Evolutionary conservation across 2,888 invertebrate genomes (phyloP).

Genomic region (Acronicta psi): DNA sequence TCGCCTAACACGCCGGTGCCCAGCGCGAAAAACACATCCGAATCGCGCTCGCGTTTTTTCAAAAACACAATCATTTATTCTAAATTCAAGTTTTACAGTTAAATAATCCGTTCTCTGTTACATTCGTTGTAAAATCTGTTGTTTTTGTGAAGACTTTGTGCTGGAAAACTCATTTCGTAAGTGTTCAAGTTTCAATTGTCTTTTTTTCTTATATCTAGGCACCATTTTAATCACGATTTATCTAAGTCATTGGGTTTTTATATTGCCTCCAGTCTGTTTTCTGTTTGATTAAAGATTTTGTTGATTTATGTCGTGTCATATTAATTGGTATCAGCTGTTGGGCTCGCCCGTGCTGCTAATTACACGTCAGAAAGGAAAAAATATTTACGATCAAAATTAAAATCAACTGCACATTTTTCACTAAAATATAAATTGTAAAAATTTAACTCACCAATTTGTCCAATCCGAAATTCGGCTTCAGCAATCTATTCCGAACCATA

Average conservation of each 20-base stretch:
- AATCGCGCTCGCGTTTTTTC: conserved; percentile 81
- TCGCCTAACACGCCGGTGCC: conserved; percentile 83
- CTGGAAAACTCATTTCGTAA: conserved; percentile 82
- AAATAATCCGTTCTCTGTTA: conserved; percentile 35
- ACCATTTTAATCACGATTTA: conserved; percentile 73
- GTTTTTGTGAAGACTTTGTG: conserved; percentile 74
- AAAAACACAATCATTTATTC: conserved; percentile 69
- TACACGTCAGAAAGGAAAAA: conserved; percentile 65
- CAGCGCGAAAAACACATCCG: conserved; percentile 84
- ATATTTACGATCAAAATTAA: conserved; percentile 9
- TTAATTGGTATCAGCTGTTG: conserved; percentile 78
- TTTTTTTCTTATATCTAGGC: conserved; percentile 62
- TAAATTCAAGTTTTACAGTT: conserved; percentile 61
- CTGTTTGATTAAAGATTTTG: conserved; percentile 34
- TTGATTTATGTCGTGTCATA: conserved; percentile 29
- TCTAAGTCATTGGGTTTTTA: conserved; percentile 62
- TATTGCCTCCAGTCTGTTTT: conserved; percentile 49
- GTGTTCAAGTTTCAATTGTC: conserved; percentile 65
- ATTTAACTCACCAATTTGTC: conserved; percentile 75
- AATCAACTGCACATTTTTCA: conserved; percentile 1
- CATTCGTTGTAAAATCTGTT: conserved; percentile 55
- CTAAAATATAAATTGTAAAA: conserved; percentile 9
- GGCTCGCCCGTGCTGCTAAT: conserved; percentile 60
- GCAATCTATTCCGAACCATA: conserved; percentile 69
- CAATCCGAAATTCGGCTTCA: conserved; percentile 68